Evolutionary conservation across 2,797 vertebrate species (phyloP).

Genomic region (Sus cebifrons): DNA sequence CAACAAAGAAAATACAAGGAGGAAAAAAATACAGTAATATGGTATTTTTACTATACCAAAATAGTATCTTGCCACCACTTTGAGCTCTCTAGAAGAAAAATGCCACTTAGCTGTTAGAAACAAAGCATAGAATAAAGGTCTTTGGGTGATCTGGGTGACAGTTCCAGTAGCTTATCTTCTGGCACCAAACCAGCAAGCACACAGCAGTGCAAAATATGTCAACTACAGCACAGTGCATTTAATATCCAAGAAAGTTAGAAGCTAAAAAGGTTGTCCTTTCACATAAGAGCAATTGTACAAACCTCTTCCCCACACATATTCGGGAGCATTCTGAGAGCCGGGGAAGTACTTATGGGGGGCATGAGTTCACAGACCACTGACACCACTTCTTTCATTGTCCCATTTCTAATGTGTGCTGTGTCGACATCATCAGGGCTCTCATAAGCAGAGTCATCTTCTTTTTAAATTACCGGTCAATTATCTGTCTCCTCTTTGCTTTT

Average conservation of each 20-base stretch:
- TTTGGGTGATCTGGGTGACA: neutral
- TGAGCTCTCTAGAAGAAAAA: conserved; percentile 44
- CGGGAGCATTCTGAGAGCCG: neutral
- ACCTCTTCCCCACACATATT: neutral
- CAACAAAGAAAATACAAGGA: conserved; percentile 24
- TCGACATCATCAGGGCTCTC: neutral
- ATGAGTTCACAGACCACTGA: neutral
- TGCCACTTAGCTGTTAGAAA: conserved; percentile 14
- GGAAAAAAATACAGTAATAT: neutral
- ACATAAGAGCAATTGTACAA: neutral
- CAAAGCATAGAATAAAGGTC: conserved; percentile 37
- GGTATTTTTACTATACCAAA: neutral
- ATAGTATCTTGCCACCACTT: neutral
- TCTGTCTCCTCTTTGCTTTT: neutral
- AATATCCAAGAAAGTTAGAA: neutral
- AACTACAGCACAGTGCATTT: neutral
- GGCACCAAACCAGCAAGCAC: neutral
- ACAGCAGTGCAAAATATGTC: neutral
- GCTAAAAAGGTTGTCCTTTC: neutral
- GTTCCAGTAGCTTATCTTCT: neutral
- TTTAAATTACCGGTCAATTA: conserved; percentile 41
- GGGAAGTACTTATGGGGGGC: neutral
- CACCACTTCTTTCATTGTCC: neutral
- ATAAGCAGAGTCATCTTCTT: neutral
- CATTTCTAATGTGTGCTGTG: neutral